Percentiles rank a stretch among this genome's conserved stretches.
Evolutionary conservation across 1,140 invertebrate species (phyloP).

Genomic region (Lethocerus indicus): DNA sequence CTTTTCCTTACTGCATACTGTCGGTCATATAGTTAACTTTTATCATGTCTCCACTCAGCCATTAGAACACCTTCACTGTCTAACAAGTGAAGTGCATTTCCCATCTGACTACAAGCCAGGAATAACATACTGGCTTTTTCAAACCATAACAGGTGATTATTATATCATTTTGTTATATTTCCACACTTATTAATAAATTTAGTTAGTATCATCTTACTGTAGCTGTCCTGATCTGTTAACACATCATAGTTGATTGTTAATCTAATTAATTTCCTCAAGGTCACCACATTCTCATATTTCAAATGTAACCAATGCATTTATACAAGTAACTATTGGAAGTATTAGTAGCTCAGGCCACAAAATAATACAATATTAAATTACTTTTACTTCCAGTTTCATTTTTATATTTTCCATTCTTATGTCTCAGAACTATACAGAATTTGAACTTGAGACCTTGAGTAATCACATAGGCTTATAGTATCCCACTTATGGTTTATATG

Average conservation of each 20-base stretch:
- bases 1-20: constrained; percentile 79
- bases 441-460: too few relatives aligned
- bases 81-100: constrained; percentile 88
- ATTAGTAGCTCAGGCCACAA: too few relatives aligned
- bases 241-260: too few relatives aligned
- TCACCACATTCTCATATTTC: background rate
- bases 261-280: background rate
- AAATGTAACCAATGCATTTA: background rate
- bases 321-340: too few relatives aligned
- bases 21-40: constrained; percentile 97
- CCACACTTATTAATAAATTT: background rate
- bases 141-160: constrained; percentile 70
- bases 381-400: too few relatives aligned
- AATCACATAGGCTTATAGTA: too few relatives aligned
- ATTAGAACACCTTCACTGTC: constrained; percentile 79
- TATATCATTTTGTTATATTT: background rate
- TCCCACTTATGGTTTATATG: too few relatives aligned
- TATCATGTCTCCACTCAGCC: constrained; percentile 97
- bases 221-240: background rate
- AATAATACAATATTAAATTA: too few relatives aligned
- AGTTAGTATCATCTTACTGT: background rate
- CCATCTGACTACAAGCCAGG: constrained; percentile 80
- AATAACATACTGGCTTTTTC: constrained; percentile 88
- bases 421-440: too few relatives aligned
- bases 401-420: too few relatives aligned